phyloP scores from a whole-genome alignment of 2,888 invertebrate genomes.

The Temnothorax unifasciatus region DNA sequence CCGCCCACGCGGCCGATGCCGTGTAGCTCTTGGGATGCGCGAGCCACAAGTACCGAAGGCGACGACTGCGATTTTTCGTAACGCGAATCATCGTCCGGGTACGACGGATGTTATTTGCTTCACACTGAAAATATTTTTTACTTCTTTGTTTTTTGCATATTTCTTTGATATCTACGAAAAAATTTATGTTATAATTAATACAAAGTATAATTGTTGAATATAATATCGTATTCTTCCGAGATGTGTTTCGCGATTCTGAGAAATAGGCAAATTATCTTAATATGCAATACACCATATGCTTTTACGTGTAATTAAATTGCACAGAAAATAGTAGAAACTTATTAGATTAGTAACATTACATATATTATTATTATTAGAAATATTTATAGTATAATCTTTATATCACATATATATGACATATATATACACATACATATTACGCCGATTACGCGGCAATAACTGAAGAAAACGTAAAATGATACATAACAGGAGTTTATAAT shows the following conservation, averaged over 20 bases:
- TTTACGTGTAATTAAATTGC: not conserved
- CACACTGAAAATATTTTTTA: not conserved
- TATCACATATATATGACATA: not conserved
- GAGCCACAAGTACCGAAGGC: conserved; percentile 63
- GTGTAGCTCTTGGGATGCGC: conserved; percentile 63
- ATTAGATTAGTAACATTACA: not conserved
- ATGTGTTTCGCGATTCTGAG: not conserved
- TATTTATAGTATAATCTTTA: not conserved
- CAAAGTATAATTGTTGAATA: not conserved
- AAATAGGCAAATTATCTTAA: not conserved
- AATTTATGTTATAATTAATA: not conserved
- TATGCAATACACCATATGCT: no score
- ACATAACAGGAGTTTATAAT: not conserved
- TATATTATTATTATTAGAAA: not conserved
- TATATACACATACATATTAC: not conserved
- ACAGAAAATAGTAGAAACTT: not conserved
- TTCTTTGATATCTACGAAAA: not conserved
- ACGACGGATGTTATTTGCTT: not conserved
- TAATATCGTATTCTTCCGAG: not conserved
- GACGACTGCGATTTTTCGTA: conserved; percentile 77
- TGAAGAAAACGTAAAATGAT: not conserved
- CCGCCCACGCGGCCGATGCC: conserved; percentile 73
- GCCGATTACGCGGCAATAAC: not conserved
- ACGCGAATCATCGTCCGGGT: conserved; percentile 32
- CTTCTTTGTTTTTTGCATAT: not conserved